These are phyloP conservation scores for Orientallactaga sibirica DNA, from an alignment of 2,797 vertebrate species.

Conservation along the genomic window DNA sequence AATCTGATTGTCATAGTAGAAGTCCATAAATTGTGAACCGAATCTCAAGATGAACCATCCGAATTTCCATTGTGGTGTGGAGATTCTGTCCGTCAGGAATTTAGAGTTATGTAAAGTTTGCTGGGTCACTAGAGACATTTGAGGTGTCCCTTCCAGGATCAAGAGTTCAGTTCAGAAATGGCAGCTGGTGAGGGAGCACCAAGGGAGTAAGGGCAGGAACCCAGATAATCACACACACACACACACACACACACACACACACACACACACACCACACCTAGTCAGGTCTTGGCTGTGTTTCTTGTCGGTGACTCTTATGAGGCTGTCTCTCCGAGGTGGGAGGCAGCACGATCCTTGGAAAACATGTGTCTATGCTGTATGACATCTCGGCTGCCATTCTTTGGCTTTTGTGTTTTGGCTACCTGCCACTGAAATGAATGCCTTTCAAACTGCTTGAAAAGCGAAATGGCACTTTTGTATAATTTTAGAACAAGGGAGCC, in stretches of 20 bases:
- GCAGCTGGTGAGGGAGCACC: neutral
- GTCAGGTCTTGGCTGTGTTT: neutral
- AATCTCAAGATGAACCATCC: neutral
- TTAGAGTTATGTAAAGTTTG: neutral
- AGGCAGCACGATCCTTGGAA: constrained; percentile 47
- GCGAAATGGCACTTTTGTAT: constrained; percentile 80
- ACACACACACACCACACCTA: neutral
- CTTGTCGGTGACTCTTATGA: constrained; percentile 11
- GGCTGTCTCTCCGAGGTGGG: constrained; percentile 43
- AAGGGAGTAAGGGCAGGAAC: no score
- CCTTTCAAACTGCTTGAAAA: constrained; percentile 83
- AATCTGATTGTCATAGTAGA: neutral
- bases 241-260: accelerated
- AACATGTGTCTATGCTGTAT: constrained; percentile 49
- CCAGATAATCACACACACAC: no score
- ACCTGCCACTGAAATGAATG: constrained; percentile 82
- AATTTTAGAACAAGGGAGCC: constrained; percentile 82
- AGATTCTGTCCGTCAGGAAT: neutral
- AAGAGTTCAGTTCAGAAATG: neutral
- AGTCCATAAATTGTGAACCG: neutral
- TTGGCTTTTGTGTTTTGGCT: constrained; percentile 79
- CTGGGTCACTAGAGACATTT: neutral
- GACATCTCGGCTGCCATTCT: constrained; percentile 73
- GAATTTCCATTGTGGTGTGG: neutral
- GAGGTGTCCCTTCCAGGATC: neutral